Base-by-base conservation (phyloP, 2,113 vertebrate species). In the Pyrgilauda ruficollis region DNA sequence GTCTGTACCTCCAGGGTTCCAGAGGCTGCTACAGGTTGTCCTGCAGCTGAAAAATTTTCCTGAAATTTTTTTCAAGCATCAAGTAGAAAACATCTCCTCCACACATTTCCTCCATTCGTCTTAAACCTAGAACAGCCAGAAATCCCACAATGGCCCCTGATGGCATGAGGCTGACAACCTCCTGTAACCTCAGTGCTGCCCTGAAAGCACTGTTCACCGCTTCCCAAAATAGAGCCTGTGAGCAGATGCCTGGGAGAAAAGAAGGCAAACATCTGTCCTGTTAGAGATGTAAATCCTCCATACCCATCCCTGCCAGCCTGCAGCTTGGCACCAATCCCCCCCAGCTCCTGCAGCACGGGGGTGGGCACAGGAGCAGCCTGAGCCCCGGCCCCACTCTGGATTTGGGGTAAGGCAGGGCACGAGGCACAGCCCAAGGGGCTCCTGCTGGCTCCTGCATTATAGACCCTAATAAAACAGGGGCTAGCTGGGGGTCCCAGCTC, bases 231-330 rank as follows among this genome's bases (percentile, higher is more conserved):
- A 97, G 93, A 63, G 49, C 37, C 1, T 28, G 35, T 5, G 27
- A 93, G 73, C 97, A 93, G 97, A 97, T 95, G 96, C 82, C 56
- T 13, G 46, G 41, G 44, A 92, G 88, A 16, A 70, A 62, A 90
- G 62, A 52, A 87, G 73, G 53, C 93, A 47, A 93, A 93, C 94
- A 93, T 93, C 96, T 96, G 94, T 63, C 84, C 84, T 59, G 37
- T 13, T 41, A 8, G 63, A 41, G 70, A 66, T 21, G 14, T 8
- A 95, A 95, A 92, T 79, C 96, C 84, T 84, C 76, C 68, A 7
- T 11, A 4, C 8, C 43, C 68, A 79, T 1, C 76, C 43, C 75
- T 84, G 68, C 64, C 67, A 41, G 69, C 1, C 53, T 35, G 66
- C 74, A 81, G 78, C 72, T 78, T 82, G 83, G 89, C 81, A 84